Base-by-base conservation (phyloP, 2,113 vertebrate genomes). In the Syrmaticus mikado region DNA sequence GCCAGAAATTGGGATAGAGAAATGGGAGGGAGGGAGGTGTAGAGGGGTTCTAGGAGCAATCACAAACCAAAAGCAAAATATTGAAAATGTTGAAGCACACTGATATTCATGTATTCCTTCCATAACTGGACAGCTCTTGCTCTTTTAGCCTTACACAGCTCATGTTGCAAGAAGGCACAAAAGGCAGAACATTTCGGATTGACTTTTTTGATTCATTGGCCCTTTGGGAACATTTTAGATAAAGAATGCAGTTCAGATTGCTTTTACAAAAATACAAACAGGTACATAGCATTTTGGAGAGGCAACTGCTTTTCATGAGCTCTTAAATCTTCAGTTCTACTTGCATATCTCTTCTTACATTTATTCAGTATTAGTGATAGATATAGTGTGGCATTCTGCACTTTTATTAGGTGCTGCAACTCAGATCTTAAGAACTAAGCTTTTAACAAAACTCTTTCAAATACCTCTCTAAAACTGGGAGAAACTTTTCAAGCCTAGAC, bases 231-330 rank as follows among this genome's bases (percentile, higher is more conserved):
- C 20, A 34, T 84, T 34, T 55, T 61, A 34, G 61, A 25, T 83
- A 14, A 13, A 34, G 38, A 53, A 19, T 32, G 24, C 25, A 21
- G 15, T 62, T 70, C 28, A 8, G 48, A 45, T 38, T 52, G 57
- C 72, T 46, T 17, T 32, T 67, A 15, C 8, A 8, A 65, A 89
- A 65, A 48, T 8, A 40, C 22, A 32, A 61, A 34, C 25, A 55
- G 19, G 28, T 34, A 4, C 0, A 0, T 41, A 27, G 21, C 34
- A 30, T 50, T 75, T 76, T 55, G 40, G 36, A 64, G 67, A 64
- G 46, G 18, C 2, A 1, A 40, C 6, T 75, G 52, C 46, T 71
- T 89, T 75, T 65, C 11, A 8, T 18, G 43, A 73, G 20, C 34
- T 89, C 41, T 36, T 65, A 0, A 1, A 24, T 30, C 15, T 82